These are phyloP conservation scores for Globicephala melas DNA, from an alignment of 2,113 vertebrate species.

Conservation along the genomic window DNA sequence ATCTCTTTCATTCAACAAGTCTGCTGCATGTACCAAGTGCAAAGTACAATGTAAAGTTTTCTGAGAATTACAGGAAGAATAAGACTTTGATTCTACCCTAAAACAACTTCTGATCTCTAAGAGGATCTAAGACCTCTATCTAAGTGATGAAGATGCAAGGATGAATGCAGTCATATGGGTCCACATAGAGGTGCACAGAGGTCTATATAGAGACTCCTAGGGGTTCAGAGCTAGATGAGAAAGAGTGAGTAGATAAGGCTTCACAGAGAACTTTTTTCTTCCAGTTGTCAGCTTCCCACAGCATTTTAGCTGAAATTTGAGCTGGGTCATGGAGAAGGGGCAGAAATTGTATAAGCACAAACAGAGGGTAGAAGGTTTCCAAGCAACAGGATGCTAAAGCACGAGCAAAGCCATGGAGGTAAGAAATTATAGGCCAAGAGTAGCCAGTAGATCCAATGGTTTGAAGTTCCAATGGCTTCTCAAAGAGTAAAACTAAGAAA, in stretches of 20 bases:
- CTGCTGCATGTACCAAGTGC: background rate
- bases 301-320: background rate
- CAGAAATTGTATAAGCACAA: background rate
- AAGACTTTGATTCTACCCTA: background rate
- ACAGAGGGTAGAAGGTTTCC: background rate
- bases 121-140: background rate
- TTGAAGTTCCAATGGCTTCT: background rate
- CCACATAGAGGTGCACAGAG: background rate
- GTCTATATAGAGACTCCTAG: background rate
- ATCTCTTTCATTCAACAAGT: background rate
- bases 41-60: background rate
- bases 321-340: background rate
- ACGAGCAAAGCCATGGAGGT: background rate
- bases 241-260: background rate
- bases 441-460: background rate
- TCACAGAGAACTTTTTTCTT: background rate
- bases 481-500: background rate
- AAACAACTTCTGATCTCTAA: background rate
- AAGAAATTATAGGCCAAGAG: background rate
- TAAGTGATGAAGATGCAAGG: background rate
- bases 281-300: background rate
- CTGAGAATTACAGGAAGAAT: constrained; percentile 23
- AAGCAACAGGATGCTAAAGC: background rate
- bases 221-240: background rate
- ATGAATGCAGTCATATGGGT: background rate